phyloP scores from a whole-genome alignment of 2,113 vertebrate species.

The Ramphastos sulfuratus region DNA sequence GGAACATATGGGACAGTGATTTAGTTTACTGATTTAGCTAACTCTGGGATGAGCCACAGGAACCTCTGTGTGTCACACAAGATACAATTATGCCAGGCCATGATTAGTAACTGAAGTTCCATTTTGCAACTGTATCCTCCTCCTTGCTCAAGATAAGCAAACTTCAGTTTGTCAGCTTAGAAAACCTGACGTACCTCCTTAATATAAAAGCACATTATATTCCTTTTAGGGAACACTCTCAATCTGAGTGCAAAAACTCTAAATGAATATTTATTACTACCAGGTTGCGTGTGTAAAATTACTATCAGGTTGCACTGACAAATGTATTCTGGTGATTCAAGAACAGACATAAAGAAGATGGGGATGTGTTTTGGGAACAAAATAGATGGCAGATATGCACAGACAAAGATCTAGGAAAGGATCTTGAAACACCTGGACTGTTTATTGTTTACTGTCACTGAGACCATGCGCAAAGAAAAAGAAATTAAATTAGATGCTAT shows the following conservation, averaged over 20 bases:
- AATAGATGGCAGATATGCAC: not conserved
- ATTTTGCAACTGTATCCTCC: not conserved
- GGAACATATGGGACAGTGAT: not conserved
- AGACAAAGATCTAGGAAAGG: not conserved
- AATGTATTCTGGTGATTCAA: not conserved
- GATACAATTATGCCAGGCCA: not conserved
- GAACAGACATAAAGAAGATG: not conserved
- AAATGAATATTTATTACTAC: not conserved
- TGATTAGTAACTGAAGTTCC: not conserved
- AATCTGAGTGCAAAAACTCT: not conserved
- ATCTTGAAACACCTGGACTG: not conserved
- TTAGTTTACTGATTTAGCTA: not conserved
- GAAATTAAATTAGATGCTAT: not conserved
- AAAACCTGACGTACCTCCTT: not conserved
- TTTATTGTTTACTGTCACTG: not conserved
- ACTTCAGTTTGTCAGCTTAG: not conserved
- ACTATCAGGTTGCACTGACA: not conserved
- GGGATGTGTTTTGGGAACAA: not conserved
- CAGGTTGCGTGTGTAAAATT: not conserved
- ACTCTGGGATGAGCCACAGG: not conserved
- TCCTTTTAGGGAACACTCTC: not conserved
- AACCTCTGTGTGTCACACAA: not conserved
- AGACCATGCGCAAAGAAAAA: not conserved
- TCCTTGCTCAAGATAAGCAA: not conserved
- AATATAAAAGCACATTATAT: not conserved